These are phyloP conservation scores for Amphilophus citrinellus DNA, from an alignment of 2,113 vertebrate species.

Conservation along the genomic window DNA sequence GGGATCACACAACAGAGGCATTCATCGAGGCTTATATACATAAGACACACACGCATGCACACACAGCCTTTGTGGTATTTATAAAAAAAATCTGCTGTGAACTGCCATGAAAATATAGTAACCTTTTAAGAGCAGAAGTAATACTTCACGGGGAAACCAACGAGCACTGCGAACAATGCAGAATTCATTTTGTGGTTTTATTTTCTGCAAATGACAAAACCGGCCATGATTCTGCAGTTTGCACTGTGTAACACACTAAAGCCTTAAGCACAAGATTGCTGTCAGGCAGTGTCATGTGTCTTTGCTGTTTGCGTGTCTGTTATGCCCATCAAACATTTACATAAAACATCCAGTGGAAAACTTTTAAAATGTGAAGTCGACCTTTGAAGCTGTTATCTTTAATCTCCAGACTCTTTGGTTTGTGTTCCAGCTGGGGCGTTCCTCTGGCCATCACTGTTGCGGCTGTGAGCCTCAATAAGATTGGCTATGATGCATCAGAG, in stretches of 20 bases:
- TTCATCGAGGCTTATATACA: conserved; percentile 29
- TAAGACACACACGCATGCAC: conserved; percentile 3
- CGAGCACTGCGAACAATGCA: not conserved
- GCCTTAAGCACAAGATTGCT: not conserved
- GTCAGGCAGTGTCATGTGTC: conserved; percentile 42
- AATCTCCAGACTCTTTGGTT: not conserved
- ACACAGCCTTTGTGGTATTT: not conserved
- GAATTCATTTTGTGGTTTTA: conserved; percentile 9
- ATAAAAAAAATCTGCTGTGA: not conserved
- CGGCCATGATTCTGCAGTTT: not conserved
- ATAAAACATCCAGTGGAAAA: not conserved
- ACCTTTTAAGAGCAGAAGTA: not conserved
- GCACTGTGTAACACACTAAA: not conserved
- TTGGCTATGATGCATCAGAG: conserved; percentile 93
- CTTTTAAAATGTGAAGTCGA: not conserved
- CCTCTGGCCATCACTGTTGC: conserved; percentile 88
- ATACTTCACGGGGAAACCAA: not conserved
- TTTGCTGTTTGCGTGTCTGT: not conserved
- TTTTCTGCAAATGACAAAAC: not conserved
- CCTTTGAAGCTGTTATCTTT: not conserved
- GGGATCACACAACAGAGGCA: conserved; percentile 36
- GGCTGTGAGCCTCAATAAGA: conserved; percentile 89
- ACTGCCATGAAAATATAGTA: not conserved
- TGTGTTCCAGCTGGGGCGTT: conserved; percentile 88
- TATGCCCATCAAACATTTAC: not conserved